Evolutionary conservation across 2,113 vertebrate genomes (phyloP).

Genomic region (Ibidorhyncha struthersii): DNA sequence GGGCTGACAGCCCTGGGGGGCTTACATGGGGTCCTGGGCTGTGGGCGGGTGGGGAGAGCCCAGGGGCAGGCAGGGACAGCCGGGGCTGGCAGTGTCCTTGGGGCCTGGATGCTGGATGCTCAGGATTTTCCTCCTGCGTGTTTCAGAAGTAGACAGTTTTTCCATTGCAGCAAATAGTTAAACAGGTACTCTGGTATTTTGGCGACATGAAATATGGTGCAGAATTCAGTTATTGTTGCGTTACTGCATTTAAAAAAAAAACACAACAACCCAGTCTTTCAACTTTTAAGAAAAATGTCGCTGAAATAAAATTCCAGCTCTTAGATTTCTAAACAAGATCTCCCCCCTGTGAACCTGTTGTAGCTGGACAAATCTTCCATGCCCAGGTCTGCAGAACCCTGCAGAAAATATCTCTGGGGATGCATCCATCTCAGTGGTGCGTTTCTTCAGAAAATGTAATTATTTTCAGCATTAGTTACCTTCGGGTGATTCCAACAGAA

Average conservation of each 20-base stretch:
- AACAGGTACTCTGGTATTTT: neutral
- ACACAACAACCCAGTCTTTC: neutral
- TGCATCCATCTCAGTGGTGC: neutral
- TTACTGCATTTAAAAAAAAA: neutral
- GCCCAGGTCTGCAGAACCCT: neutral
- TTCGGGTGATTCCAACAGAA: neutral
- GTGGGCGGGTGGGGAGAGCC: neutral
- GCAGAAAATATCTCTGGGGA: neutral
- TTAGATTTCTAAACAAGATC: neutral
- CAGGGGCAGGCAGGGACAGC: neutral
- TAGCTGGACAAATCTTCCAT: neutral
- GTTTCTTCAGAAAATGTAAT: neutral
- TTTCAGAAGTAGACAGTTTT: neutral
- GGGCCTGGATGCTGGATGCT: neutral
- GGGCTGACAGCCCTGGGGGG: neutral
- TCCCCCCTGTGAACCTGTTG: neutral
- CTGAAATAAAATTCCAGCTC: neutral
- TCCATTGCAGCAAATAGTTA: neutral
- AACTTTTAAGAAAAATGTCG: neutral
- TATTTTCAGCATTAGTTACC: neutral
- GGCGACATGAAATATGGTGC: neutral
- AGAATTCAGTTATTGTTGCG: neutral
- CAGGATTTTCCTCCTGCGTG: neutral
- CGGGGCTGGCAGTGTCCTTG: neutral
- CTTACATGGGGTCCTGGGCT: neutral